These are phyloP conservation scores for Trichomycterus rosablanca DNA, from an alignment of 2,113 vertebrate genomes.

Conservation along the genomic window DNA sequence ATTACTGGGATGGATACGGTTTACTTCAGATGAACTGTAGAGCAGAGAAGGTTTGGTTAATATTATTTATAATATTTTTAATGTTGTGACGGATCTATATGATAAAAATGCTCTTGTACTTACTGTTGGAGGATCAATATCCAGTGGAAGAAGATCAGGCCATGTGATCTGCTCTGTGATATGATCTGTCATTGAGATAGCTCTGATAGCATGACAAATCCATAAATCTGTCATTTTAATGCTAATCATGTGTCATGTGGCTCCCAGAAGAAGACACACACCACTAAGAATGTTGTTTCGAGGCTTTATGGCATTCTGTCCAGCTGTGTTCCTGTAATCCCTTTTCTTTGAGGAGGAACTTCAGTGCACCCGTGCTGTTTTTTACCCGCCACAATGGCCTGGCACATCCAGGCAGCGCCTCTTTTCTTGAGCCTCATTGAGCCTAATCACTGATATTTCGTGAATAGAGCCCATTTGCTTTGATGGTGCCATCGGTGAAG, in stretches of 20 bases:
- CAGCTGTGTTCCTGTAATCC: conserved; percentile 46
- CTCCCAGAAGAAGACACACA: not conserved
- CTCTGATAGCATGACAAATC: conserved; percentile 14
- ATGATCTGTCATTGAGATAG: conserved; percentile 16
- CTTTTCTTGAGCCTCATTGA: conserved; percentile 51
- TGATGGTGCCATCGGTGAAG: conserved; percentile 51
- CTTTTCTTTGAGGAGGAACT: conserved; percentile 30
- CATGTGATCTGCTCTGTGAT: not conserved
- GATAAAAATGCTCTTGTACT: no score
- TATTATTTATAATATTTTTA: no score
- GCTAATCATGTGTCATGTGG: conserved; percentile 41
- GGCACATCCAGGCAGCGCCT: conserved; percentile 41
- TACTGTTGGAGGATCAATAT: no score
- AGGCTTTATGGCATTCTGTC: conserved; percentile 35
- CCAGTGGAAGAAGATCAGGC: not conserved
- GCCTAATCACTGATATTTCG: conserved; percentile 48
- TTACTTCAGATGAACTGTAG: no score
- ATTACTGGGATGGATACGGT: no score
- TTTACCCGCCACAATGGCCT: conserved; percentile 51
- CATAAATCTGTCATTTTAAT: conserved; percentile 43
- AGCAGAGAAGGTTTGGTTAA: no score
- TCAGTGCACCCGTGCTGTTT: conserved; percentile 29
- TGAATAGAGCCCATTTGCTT: conserved; percentile 53
- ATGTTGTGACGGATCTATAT: no score
- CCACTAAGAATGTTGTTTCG: conserved; percentile 26